Evolutionary conservation across 2,888 invertebrate species (phyloP).

Genomic region (Euplagia quadripunctaria): DNA sequence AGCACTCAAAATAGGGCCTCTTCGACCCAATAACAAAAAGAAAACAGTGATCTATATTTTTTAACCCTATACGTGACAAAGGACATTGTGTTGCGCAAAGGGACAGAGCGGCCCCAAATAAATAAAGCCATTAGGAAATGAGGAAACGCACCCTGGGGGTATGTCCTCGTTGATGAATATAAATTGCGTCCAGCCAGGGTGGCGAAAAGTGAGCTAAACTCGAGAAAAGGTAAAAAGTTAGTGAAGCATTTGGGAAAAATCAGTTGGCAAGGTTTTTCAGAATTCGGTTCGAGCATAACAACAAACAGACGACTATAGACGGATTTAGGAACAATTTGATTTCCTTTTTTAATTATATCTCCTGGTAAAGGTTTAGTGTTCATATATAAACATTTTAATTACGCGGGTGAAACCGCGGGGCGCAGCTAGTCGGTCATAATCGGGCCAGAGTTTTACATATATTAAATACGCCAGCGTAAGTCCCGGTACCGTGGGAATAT

Average conservation of each 20-base stretch:
- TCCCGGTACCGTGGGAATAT: too few relatives aligned
- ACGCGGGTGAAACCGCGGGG: too few relatives aligned
- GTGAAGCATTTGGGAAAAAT: slow-evolving; percentile 13
- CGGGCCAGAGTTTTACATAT: too few relatives aligned
- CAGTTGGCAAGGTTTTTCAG: background rate
- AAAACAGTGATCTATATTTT: slow-evolving; percentile 41
- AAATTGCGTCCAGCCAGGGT: slow-evolving; percentile 34
- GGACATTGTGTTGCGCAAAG: slow-evolving; percentile 27
- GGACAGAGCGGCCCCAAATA: slow-evolving; percentile 38
- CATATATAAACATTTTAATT: too few relatives aligned
- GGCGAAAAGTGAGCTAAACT: slow-evolving; percentile 12
- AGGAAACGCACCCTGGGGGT: slow-evolving; percentile 44
- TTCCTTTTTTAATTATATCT: too few relatives aligned
- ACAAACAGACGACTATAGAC: background rate
- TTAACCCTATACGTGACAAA: slow-evolving; percentile 47
- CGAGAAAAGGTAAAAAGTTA: slow-evolving; percentile 13
- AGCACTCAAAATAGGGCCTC: background rate
- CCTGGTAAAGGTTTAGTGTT: too few relatives aligned
- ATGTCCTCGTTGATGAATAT: slow-evolving; percentile 45
- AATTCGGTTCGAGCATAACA: background rate
- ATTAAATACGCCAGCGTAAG: too few relatives aligned
- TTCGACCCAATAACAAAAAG: slow-evolving; percentile 15
- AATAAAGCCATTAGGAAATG: slow-evolving; percentile 53
- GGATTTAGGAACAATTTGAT: background rate
- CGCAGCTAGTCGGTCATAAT: too few relatives aligned